Evolutionary conservation across 2,113 vertebrate genomes (phyloP), one percentile per base, ranked within the genome.

Genomic region (Myanophis thanlyinensis): DNA sequence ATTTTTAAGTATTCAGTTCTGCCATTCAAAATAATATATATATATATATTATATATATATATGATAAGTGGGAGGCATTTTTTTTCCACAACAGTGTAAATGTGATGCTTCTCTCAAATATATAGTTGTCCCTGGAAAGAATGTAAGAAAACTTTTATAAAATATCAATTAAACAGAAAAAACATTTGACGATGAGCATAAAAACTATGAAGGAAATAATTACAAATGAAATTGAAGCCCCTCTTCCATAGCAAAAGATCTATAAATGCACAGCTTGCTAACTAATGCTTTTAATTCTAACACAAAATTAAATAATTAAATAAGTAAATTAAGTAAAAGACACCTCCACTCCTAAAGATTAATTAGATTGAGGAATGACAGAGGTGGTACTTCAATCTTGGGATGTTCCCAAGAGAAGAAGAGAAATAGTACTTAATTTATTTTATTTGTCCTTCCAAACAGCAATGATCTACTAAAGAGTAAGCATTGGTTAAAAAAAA

Each of bases 61-160:
- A 67, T 90, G 30, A 44, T 9, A 27, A 25, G 53, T 23, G 4
- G 6, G 15, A 22, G 40, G 27, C 22, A 10, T 23, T 23, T 73
- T 15, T 56, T 11, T n/a, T n/a, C n/a, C 23, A 47, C 25, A 25
- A 9, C 5, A 23, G 30, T 49, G 5, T 23, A 73, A 91, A 51
- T 44, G 44, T 52, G 44, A n/a, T 54, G 11, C 59, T 51, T 47
- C 40, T 27, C 52, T 89, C 0, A 0, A 46, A 47, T 49, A 23
- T 22, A 47, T 56, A 88, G 35, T 51, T 59, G 35, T 27, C 10
- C 2, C 46, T 51, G 15, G 25, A 40, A 11, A 40, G 84, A 48
- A 48, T 48, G 3, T 46, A 85, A 54, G 35, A 35, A 53, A 53
- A 13, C 12, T 1, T 84, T 84, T 4, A 53, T 59, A 52, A 62